Conservation (phyloP, 2,888 invertebrate genomes). For the Microdon myrmicae region DNA sequence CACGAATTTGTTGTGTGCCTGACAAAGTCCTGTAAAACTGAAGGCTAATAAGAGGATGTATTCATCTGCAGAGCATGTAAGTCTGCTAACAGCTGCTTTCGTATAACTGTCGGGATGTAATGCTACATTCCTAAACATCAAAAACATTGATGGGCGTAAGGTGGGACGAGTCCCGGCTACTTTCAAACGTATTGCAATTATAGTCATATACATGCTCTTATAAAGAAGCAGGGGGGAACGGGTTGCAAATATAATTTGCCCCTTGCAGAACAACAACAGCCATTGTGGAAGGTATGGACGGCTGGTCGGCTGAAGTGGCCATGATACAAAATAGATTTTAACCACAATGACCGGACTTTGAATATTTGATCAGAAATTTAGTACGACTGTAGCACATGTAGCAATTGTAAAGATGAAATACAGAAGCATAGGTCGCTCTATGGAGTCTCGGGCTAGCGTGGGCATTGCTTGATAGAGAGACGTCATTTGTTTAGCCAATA, state of each 20-base stretch:
- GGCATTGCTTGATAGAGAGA: too few relatives aligned
- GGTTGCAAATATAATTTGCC: constrained; percentile 42
- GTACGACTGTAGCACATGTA: too few relatives aligned
- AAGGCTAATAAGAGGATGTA: constrained; percentile 37
- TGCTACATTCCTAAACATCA: constrained; percentile 6
- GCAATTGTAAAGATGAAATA: too few relatives aligned
- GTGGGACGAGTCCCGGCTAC: constrained; percentile 15
- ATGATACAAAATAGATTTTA: constrained; percentile 38
- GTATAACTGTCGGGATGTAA: constrained; percentile 31
- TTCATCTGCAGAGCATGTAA: constrained; percentile 6
- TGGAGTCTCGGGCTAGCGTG: too few relatives aligned
- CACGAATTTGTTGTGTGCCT: constrained; percentile 9
- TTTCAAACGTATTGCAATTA: constrained; percentile 48
- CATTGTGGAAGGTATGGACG: constrained; percentile 5
- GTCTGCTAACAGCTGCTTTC: constrained; percentile 4
- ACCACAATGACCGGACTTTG: too few relatives aligned
- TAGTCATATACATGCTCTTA: constrained; percentile 40
- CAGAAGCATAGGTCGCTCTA: too few relatives aligned
- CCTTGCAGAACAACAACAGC: constrained; percentile 27
- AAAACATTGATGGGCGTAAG: constrained; percentile 1
- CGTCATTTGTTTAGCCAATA: too few relatives aligned
- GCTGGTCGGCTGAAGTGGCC: not conserved
- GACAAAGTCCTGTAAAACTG: constrained; percentile 11
- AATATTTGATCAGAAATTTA: too few relatives aligned
- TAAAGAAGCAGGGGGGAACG: constrained; percentile 27